Percentiles rank a stretch among this genome's conserved stretches.
Conservation (phyloP, 2,888 invertebrate species). For the Thereva nobilitata region DNA sequence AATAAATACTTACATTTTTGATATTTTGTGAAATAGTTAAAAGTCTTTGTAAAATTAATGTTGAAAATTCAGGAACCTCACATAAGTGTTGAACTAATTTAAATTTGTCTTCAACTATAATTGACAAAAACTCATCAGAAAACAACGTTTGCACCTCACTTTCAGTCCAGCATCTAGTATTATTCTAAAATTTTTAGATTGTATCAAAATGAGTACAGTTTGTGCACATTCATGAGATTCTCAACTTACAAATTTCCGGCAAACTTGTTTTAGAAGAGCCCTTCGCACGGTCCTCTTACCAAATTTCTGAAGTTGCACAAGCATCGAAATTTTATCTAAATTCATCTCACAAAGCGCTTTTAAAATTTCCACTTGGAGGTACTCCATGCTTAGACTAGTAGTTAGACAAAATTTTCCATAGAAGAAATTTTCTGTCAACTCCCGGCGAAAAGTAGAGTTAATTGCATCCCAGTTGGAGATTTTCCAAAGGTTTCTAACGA, state of each 20-base stretch:
- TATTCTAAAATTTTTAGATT: constrained; percentile 44
- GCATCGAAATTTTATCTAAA: constrained; percentile 50
- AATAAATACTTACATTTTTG: too few relatives aligned
- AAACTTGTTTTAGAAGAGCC: constrained; percentile 53
- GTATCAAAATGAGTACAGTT: constrained; percentile 7
- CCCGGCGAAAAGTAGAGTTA: constrained; percentile 52
- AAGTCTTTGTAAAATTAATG: constrained; percentile 2
- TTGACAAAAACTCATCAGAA: constrained; percentile 49
- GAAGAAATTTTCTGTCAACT: constrained; percentile 53
- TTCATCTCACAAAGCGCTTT: constrained; percentile 52
- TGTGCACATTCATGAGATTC: constrained; percentile 23
- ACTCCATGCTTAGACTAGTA: constrained; percentile 40
- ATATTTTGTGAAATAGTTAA: too few relatives aligned
- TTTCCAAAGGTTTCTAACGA: constrained; percentile 51
- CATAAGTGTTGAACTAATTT: constrained; percentile 53
- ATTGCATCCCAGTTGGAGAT: constrained; percentile 53
- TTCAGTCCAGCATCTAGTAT: constrained; percentile 41
- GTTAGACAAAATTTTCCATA: constrained; percentile 52
- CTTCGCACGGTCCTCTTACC: constrained; percentile 47
- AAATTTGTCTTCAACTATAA: constrained; percentile 56
- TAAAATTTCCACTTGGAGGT: constrained; percentile 50
- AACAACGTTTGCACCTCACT: constrained; percentile 48
- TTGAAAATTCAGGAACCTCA: constrained; percentile 44
- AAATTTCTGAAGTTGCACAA: constrained; percentile 45
- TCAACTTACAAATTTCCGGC: constrained; percentile 49